Evolutionary conservation across 1,140 invertebrate species (phyloP), one percentile per base, ranked within the genome.

Genomic region (Hypothenemus hampei): DNA sequence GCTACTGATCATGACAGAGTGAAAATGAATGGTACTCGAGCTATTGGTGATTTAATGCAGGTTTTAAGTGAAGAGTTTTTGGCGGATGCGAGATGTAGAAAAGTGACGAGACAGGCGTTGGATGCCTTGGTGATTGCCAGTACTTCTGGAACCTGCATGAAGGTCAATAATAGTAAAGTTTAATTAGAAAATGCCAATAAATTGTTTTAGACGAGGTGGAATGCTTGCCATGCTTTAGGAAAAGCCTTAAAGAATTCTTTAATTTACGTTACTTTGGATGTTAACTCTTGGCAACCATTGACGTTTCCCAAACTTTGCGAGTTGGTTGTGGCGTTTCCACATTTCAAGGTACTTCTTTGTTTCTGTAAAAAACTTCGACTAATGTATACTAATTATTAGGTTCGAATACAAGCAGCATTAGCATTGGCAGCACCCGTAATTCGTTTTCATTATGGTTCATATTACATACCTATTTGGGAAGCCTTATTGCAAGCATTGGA

Each of bases 141-240:
- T 16, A 78, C 73, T 1, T 75, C 76, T 21, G 83, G 83, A 26
- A 81, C 78, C 40, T 84, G 87, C 63, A 87, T 90, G 79, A 93
- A 92, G 73, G 87, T 83, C 62, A 62, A 47, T 20, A 4, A n/a
- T n/a, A 29, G 26, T 29, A 29, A 29, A 7, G 6, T 29, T 29
- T 29, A n/a, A n/a, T 29, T 29, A 7, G n/a, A n/a, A n/a, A n/a
- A 39, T 1, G 36, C 16, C 1, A 37, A 2, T 37, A n/a, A 37
- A 37, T 16, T 36, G 64, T 71, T 64, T 43, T 55, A 83, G 81
- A 80, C 91, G 6, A 78, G 89, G 37, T 95, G 91, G 91, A 95
- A 93, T 73, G 85, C 90, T 7, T 93, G 91, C 67, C 87, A 91
- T 71, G 89, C 90, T 11, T 69, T 92, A 10, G 86, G 89, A 16